Base-by-base conservation (phyloP, 2,797 vertebrate species). In the Muraenolepis orangiensis region DNA sequence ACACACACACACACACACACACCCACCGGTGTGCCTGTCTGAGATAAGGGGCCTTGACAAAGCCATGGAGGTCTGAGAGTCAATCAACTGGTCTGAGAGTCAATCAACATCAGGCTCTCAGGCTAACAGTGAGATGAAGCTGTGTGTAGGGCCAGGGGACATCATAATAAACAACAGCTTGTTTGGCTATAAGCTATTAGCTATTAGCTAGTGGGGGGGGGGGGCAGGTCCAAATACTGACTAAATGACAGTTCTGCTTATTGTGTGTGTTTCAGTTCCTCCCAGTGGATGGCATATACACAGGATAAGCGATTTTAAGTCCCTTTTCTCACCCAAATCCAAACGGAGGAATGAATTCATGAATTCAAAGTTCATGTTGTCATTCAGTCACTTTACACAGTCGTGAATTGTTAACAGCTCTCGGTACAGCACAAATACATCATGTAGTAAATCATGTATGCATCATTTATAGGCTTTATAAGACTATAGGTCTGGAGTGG, bases 11-110 rank as follows among this genome's bases (percentile, higher is more conserved):
- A n/a, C n/a, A n/a, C n/a, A n/a, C n/a, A n/a, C n/a, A n/a, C n/a
- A n/a, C n/a, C n/a, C n/a, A n/a, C n/a, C n/a, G n/a, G n/a, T 76
- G 79, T 66, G 78, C 74, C 81, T 78, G 87, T 78, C 77, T 71
- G 80, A 80, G 91, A 93, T 91, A 91, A 92, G 76, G 76, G 77
- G 57, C 67, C 74, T 18, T 12, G 74, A 86, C 82, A 87, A 83
- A 85, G 82, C 70, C 69, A 31, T 0, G 28, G 26, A 61, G 71
- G 29, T 66, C 40, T 7, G 4, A 42, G 20, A 80, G 76, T 84
- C 74, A 34, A 77, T 90, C 74, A 88, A 36, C 20, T n/a, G 71
- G 29, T 66, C 40, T 7, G 4, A 42, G 20, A 80, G 76, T 84
- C 74, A 34, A 77, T 90, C 74, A 88, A 36, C 20, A 18, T n/a